Conservation (phyloP, 2,113 vertebrate species). For the Equus quagga region DNA sequence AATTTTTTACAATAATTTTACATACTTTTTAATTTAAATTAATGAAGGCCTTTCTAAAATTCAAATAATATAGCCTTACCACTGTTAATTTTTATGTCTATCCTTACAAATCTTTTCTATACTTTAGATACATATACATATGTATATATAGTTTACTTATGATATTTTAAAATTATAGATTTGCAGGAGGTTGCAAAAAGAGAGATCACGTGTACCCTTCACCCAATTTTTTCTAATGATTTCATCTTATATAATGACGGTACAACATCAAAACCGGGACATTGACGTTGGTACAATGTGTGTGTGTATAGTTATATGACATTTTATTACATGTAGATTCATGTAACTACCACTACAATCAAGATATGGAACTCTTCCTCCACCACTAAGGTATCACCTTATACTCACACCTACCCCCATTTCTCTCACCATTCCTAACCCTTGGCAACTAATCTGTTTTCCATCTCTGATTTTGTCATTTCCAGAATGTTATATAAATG, state of each 20-base stretch:
- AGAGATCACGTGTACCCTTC: neutral
- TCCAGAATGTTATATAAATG: neutral
- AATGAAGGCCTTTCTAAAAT: neutral
- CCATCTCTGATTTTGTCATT: neutral
- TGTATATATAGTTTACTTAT: neutral
- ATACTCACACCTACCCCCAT: neutral
- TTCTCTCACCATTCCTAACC: neutral
- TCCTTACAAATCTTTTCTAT: neutral
- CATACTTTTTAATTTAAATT: neutral
- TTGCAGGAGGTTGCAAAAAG: neutral
- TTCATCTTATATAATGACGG: neutral
- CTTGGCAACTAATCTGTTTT: neutral
- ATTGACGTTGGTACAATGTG: neutral
- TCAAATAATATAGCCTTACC: neutral
- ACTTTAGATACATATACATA: neutral
- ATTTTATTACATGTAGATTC: neutral
- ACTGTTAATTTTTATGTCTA: neutral
- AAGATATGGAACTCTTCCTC: neutral
- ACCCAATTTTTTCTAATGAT: neutral
- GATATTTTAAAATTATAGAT: constrained; percentile 3
- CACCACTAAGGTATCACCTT: neutral
- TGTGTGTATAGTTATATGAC: neutral
- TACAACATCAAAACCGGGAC: neutral
- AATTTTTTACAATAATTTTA: constrained; percentile 1
- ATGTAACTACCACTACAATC: neutral